Percentiles rank a stretch among this genome's conserved stretches.
These are phyloP conservation scores for Coryphaenoides rupestris DNA, from an alignment of 2,113 vertebrate species.

Conservation along the genomic window DNA sequence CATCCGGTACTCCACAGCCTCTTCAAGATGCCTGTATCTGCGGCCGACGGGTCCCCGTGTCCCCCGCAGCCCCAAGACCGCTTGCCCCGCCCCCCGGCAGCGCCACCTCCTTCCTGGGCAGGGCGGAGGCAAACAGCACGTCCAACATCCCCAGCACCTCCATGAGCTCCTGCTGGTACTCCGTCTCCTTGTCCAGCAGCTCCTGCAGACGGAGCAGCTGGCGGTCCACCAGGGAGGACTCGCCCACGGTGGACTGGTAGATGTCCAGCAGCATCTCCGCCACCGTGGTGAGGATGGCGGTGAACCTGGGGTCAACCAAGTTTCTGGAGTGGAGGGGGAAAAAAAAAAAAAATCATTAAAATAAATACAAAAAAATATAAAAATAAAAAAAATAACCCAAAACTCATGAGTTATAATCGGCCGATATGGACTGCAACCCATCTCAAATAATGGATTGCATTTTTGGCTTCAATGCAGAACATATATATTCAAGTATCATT, in stretches of 20 bases:
- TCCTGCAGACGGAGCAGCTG: constrained; percentile 86
- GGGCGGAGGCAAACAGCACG: constrained; percentile 88
- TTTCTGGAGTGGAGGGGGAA: constrained; percentile 65
- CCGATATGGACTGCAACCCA: no score
- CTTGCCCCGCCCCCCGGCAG: constrained; percentile 43
- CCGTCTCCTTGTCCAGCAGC: constrained; percentile 84
- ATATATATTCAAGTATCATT: no score
- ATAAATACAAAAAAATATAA: background rate
- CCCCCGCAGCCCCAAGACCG: constrained; percentile 35
- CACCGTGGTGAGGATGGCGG: constrained; percentile 78
- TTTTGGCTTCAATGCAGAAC: no score
- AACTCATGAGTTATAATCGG: background rate
- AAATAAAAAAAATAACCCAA: background rate
- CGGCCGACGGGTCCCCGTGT: constrained; percentile 23
- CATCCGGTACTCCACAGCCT: constrained; percentile 11
- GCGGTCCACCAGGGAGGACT: constrained; percentile 85
- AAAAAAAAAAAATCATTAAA: background rate
- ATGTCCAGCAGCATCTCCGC: constrained; percentile 89
- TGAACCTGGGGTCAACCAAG: constrained; percentile 84
- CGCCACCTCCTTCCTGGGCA: constrained; percentile 67
- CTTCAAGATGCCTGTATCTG: constrained; percentile 56
- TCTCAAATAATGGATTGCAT: no score
- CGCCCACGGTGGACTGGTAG: constrained; percentile 81
- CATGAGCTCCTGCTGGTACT: constrained; percentile 87
- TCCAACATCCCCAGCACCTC: constrained; percentile 97